A percentile compares a stretch with the other conserved stretches of the same genome.
These are phyloP conservation scores for Papilio aristodemus DNA, from an alignment of 1,140 invertebrate genomes.

Conservation along the genomic window DNA sequence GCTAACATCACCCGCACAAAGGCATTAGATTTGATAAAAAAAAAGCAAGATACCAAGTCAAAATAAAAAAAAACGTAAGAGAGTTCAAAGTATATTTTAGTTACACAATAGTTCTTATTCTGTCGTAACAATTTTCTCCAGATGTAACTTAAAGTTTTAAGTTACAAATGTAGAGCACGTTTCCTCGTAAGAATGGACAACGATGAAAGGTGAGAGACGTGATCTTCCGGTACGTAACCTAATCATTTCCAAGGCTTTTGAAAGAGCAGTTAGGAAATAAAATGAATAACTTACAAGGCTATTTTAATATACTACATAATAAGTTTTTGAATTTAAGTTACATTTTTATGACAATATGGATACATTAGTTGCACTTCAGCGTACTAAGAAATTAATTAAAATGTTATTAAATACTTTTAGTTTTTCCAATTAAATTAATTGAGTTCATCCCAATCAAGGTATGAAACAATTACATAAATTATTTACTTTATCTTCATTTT, in stretches of 20 bases:
- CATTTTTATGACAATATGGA: too few relatives aligned
- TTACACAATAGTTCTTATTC: slow-evolving; percentile 12
- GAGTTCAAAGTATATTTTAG: slow-evolving; percentile 2
- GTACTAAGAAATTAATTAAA: too few relatives aligned
- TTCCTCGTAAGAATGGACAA: slow-evolving; percentile 26
- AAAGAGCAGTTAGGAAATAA: neutral
- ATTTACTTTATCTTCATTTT: too few relatives aligned
- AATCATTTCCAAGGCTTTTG: slow-evolving; percentile 20
- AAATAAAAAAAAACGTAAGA: slow-evolving; percentile 5
- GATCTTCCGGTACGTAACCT: slow-evolving; percentile 31
- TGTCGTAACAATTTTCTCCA: slow-evolving; percentile 8
- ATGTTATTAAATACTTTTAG: too few relatives aligned
- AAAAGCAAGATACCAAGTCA: slow-evolving; percentile 5
- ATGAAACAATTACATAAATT: too few relatives aligned
- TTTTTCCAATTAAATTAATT: too few relatives aligned
- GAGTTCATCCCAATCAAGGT: too few relatives aligned
- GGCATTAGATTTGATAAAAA: slow-evolving; percentile 2
- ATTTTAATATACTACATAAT: too few relatives aligned
- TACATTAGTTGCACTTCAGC: too few relatives aligned
- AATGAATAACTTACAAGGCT: neutral
- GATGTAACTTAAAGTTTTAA: slow-evolving; percentile 3
- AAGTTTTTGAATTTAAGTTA: too few relatives aligned
- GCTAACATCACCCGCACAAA: neutral
- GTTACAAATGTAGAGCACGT: slow-evolving; percentile 31
- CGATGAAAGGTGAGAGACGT: slow-evolving; percentile 31